Evolutionary conservation across 2,113 vertebrate species (phyloP), one percentile per base, ranked within the genome.

Genomic region (Oryzias celebensis): DNA sequence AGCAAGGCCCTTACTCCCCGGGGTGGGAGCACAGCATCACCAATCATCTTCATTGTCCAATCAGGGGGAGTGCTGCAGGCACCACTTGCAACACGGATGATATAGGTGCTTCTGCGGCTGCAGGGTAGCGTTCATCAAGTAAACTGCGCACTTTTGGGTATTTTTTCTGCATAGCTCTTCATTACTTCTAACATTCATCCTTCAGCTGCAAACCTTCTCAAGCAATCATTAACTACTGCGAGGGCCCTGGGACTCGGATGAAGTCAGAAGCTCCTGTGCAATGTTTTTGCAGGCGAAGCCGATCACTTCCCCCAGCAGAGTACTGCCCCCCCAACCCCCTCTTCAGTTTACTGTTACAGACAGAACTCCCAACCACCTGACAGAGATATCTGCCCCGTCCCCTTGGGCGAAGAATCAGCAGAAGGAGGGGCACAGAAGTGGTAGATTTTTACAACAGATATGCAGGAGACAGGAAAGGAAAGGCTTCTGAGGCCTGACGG

Each of bases 321-420:
- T 56, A 75, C 78, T 73, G 77, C 75, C 70, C 78, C 55, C 59
- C 78, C 65, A 66, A 20, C 20, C 72, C 66, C 71, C 44, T 26
- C n/a, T 62, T 81, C 79, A 79, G 85, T 85, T 84, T 86, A 81
- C 77, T 61, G 73, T 87, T 84, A 75, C 78, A 83, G 58, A 78
- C 68, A 68, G 49, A 73, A 68, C 62, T 81, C 77, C 76, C 71
- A 57, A 49, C 58, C 84, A 88, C 83, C 87, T 89, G 88, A 90
- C 75, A 73, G 81, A 90, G 84, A 87, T 79, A 85, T 88, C 76
- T 79, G 68, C 79, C 52, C 17, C 4, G 26, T 64, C 81, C 80
- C 81, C 81, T 59, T 1, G 76, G 69, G 85, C 20, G 47, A 56
- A 58, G 45, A 57, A 62, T 50, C 43, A 69, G 71, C 31, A 73